Base-by-base conservation (phyloP, 2,797 vertebrate species). In the Pipistrellus pygmaeus region DNA sequence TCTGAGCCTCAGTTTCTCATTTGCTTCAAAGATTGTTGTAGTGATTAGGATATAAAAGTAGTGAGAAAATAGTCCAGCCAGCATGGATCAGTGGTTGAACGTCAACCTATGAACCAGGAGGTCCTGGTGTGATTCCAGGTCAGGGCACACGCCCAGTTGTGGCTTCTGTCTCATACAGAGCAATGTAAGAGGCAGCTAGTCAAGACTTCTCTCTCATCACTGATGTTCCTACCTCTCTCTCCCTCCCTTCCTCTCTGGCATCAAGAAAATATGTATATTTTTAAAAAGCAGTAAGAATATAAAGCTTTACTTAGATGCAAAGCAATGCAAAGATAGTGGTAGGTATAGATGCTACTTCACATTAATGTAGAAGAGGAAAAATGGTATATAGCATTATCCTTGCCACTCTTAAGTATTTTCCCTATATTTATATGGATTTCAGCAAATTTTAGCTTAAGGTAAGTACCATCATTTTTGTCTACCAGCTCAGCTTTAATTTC, bases 391-490 rank as follows among this genome's bases (percentile, higher is more conserved):
- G 15, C 57, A n/a, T 6, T 69, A 20, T 73, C 17, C 13, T 81
- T 71, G 35, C 6, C 25, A 90, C 80, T 69, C 12, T 55, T 55
- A 94, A 93, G 75, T 87, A 95, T 91, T 95, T 91, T 95, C 85
- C 25, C 32, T 88, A 27, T 88, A 48, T 72, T 83, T 88, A 86
- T 77, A 81, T 25, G 44, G 21, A 46, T 95, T 95, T 82, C 44
- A 77, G 82, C 44, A 80, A 90, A 73, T 75, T 55, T 81, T 95
- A 75, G 69, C 83, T 91, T 92, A 82, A 82, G 46, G 48, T 72
- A 92, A 57, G 44, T 91, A 71, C 80, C 86, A 23, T 89, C 88
- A 46, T 88, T 86, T 96, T 90, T 95, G 80, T 86, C 46, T 64
- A 73, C 27, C 21, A 82, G 53, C 30, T 78, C 55, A 78, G 85